Conservation (phyloP, 1,140 invertebrate genomes). For the Magallana angulata region DNA sequence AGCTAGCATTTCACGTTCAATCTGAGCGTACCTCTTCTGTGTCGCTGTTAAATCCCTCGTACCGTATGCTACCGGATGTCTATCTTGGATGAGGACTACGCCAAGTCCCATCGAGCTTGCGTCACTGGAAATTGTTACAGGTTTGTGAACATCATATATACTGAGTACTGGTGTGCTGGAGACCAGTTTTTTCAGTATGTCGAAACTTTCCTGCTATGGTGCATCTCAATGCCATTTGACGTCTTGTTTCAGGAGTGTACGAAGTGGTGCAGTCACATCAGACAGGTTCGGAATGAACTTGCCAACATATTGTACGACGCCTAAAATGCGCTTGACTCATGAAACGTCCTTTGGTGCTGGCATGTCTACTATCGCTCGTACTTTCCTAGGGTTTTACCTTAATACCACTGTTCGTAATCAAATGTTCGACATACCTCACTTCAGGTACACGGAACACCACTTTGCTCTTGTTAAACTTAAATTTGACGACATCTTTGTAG, state of each 20-base stretch:
- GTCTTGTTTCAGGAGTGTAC: conserved; percentile 53
- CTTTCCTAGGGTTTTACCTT: conserved; percentile 49
- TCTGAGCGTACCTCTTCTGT: too few relatives aligned
- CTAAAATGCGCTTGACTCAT: too few relatives aligned
- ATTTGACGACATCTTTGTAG: conserved; percentile 25
- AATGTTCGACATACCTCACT: conserved; percentile 38
- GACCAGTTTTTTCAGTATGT: conserved; percentile 56
- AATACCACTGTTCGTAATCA: conserved; percentile 52
- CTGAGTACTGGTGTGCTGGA: conserved; percentile 40
- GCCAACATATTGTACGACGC: too few relatives aligned
- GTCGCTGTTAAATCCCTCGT: conserved; percentile 73
- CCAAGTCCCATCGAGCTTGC: conserved; percentile 65
- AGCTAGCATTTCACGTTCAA: too few relatives aligned
- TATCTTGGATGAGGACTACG: conserved; percentile 29
- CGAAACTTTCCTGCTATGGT: conserved; percentile 41
- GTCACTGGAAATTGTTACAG: conserved; percentile 47
- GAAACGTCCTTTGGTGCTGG: too few relatives aligned
- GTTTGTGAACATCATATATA: conserved; percentile 47
- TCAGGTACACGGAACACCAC: conserved; percentile 23
- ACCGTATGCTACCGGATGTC: conserved; percentile 33
- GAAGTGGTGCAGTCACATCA: conserved; percentile 56
- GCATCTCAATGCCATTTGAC: conserved; percentile 50
- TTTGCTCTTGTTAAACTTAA: conserved; percentile 16
- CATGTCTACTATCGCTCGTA: too few relatives aligned
- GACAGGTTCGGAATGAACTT: conserved; percentile 61